Conservation (phyloP, 1,140 invertebrate genomes). For the Polypedilum pembai region DNA sequence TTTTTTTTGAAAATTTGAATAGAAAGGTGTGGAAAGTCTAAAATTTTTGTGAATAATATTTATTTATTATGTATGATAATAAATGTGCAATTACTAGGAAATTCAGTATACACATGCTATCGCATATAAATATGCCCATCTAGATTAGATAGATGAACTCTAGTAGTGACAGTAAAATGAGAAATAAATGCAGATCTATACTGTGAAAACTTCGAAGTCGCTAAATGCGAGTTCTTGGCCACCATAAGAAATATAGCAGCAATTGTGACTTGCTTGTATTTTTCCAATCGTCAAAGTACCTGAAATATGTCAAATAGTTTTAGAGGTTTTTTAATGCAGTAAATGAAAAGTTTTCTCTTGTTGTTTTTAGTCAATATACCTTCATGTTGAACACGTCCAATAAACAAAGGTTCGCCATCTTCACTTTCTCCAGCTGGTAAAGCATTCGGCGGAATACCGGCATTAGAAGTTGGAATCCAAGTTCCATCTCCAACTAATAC, state of each 20-base stretch:
- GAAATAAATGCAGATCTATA: background rate
- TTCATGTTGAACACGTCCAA: conserved; percentile 60
- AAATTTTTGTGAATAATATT: too few species aligned
- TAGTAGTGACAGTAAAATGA: background rate
- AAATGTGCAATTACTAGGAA: too few species aligned
- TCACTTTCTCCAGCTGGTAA: conserved; percentile 64
- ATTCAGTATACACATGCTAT: too few species aligned
- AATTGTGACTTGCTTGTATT: conserved; percentile 60
- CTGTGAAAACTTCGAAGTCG: conserved; percentile 62
- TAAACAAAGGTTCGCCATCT: conserved; percentile 63
- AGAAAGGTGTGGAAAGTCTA: too few species aligned
- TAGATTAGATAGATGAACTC: too few species aligned
- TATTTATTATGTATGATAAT: too few species aligned
- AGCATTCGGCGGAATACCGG: conserved; percentile 61
- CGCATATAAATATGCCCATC: too few species aligned
- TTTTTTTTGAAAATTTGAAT: too few species aligned
- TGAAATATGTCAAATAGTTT: too few species aligned
- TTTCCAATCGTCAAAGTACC: conserved; percentile 60
- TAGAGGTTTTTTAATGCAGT: too few species aligned
- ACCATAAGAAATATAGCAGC: conserved; percentile 64
- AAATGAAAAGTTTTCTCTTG: too few species aligned
- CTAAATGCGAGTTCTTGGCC: conserved; percentile 61
- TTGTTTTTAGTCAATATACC: too few species aligned
- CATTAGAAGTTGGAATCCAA: conserved; percentile 55
- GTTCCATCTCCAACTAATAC: conserved; percentile 51